Percentiles rank a stretch among this genome's conserved stretches.
Conservation (phyloP, 2,888 invertebrate species). For the Lepidocyrtinus sp. region DNA sequence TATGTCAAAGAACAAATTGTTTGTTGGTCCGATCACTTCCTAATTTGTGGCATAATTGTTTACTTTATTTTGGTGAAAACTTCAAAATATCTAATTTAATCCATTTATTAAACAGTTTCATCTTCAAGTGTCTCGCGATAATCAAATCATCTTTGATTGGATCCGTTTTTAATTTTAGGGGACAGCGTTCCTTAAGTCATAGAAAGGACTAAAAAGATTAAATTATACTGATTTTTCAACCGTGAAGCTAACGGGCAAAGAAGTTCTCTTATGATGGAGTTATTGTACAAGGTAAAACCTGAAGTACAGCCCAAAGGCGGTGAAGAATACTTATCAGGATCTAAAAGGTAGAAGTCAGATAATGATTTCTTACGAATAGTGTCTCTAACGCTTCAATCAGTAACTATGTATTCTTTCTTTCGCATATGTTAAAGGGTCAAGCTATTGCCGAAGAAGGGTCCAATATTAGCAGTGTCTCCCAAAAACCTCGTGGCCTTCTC, state of each 20-base stretch:
- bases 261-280: constrained; percentile 47
- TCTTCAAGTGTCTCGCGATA: background rate
- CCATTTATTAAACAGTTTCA: background rate
- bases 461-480: constrained; percentile 78
- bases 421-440: constrained; percentile 40
- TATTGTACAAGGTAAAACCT: constrained; percentile 61
- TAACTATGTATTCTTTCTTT: constrained; percentile 7
- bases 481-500: constrained; percentile 89
- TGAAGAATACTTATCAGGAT: constrained; percentile 32
- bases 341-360: constrained; percentile 47
- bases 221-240: background rate
- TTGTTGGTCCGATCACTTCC: too few relatives aligned
- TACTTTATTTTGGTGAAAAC: background rate
- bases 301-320: constrained; percentile 28
- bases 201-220: background rate
- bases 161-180: background rate
- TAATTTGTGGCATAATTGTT: background rate
- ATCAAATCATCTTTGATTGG: background rate
- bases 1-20: too few relatives aligned
- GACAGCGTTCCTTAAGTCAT: background rate
- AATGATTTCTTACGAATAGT: background rate
- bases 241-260: background rate
- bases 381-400: background rate
- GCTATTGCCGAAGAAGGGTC: constrained; percentile 33
- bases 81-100: background rate